A percentile compares a stretch with the other conserved stretches of the same genome.
phyloP scores from a whole-genome alignment of 2,113 vertebrate genomes.

The Neogobius melanostomus region DNA sequence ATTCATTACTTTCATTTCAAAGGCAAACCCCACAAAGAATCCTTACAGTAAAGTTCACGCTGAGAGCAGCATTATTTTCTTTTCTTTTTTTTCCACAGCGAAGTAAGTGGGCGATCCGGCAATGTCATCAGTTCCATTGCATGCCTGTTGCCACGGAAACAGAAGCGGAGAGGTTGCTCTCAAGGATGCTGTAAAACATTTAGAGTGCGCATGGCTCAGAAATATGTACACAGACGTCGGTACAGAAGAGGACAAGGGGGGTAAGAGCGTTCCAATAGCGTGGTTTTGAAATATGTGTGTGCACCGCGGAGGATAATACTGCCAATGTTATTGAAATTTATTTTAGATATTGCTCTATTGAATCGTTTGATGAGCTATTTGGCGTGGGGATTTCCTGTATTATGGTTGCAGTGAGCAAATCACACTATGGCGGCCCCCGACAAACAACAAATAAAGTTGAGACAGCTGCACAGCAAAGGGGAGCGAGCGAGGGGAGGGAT shows the following conservation, averaged over 20 bases:
- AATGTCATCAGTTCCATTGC: neutral
- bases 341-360: no score
- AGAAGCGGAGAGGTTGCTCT: conserved; percentile 3
- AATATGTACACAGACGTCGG: neutral
- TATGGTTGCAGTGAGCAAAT: no score
- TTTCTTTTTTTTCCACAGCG: neutral
- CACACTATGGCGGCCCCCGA: no score
- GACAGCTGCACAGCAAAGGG: no score
- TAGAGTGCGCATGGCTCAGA: neutral
- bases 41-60: neutral
- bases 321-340: no score
- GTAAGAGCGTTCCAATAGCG: neutral
- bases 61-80: neutral
- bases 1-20: no score
- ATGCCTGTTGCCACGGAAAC: conserved; percentile 5
- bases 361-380: no score
- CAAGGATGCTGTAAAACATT: conserved; percentile 7
- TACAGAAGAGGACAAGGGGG: neutral
- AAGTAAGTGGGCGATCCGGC: conserved; percentile 3
- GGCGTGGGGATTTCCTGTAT: no score
- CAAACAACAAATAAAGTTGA: no score
- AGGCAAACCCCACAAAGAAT: neutral
- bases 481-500: no score
- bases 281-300: neutral
- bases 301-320: no score